Evolutionary conservation across 1,140 invertebrate genomes (phyloP).

Genomic region (Danaus plexippus): DNA sequence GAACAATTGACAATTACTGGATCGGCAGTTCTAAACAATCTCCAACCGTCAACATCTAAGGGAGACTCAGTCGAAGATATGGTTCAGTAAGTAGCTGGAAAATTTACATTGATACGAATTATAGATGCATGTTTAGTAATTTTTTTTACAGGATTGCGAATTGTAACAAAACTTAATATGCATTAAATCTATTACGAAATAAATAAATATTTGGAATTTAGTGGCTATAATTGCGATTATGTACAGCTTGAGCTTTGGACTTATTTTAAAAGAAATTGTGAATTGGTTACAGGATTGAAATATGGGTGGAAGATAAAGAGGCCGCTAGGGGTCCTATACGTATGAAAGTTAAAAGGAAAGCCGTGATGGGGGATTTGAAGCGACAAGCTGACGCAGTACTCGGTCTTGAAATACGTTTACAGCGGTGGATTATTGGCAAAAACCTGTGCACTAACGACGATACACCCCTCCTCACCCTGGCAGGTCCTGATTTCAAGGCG

Average conservation of each 20-base stretch:
- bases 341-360: constrained; percentile 30
- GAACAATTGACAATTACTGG: background rate
- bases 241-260: no score
- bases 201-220: no score
- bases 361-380: constrained; percentile 40
- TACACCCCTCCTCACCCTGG: constrained; percentile 32
- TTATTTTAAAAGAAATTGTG: background rate
- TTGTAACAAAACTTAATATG: no score
- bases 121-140: no score
- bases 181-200: no score
- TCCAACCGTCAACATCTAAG: no score
- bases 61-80: no score
- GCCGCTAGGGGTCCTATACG: constrained; percentile 48
- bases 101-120: no score
- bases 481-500: constrained; percentile 45
- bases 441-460: constrained; percentile 44
- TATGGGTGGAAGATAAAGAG: constrained; percentile 61
- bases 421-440: constrained; percentile 56
- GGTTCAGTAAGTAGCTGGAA: no score
- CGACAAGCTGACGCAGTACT: constrained; percentile 36
- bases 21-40: no score
- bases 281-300: constrained; percentile 40
- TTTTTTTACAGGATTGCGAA: no score
- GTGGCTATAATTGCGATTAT: no score
- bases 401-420: constrained; percentile 61